Conservation (phyloP, 2,113 vertebrate species). For the Scomber japonicus region DNA sequence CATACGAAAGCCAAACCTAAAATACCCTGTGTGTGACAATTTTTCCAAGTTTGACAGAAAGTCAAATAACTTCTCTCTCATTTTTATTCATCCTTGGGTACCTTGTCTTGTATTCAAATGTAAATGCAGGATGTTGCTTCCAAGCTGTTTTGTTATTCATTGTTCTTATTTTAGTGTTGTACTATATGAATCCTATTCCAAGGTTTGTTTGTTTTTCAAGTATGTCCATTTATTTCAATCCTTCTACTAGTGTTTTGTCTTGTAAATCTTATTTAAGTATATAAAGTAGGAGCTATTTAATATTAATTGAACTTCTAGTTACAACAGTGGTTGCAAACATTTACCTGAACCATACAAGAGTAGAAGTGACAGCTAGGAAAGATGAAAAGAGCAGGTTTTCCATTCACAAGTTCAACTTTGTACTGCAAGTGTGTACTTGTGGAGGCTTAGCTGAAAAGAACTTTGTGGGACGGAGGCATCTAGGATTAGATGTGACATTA, state of each 20-base stretch:
- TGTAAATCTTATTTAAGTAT: not conserved
- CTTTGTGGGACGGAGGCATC: conserved; percentile 34
- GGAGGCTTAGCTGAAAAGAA: conserved; percentile 34
- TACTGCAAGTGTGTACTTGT: conserved; percentile 11
- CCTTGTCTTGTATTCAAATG: conserved; percentile 15
- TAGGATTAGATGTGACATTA: conserved; percentile 67
- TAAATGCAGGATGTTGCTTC: not conserved
- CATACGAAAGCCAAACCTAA: not conserved
- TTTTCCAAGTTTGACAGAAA: conserved; percentile 3
- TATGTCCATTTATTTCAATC: not conserved
- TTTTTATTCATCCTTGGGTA: not conserved
- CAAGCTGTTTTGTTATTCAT: not conserved
- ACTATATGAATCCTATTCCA: not conserved
- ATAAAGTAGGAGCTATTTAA: not conserved
- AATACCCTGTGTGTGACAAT: not conserved
- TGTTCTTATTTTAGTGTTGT: not conserved
- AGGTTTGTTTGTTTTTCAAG: not conserved
- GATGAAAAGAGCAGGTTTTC: conserved; percentile 9
- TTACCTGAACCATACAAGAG: not conserved
- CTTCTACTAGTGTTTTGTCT: conserved; percentile 1
- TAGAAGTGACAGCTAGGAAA: conserved; percentile 6
- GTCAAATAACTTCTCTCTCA: not conserved
- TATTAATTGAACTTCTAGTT: not conserved
- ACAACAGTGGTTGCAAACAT: conserved; percentile 21
- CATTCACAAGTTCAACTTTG: conserved; percentile 18